phyloP scores from a whole-genome alignment of 2,888 invertebrate species.

The Microdon myrmicae region DNA sequence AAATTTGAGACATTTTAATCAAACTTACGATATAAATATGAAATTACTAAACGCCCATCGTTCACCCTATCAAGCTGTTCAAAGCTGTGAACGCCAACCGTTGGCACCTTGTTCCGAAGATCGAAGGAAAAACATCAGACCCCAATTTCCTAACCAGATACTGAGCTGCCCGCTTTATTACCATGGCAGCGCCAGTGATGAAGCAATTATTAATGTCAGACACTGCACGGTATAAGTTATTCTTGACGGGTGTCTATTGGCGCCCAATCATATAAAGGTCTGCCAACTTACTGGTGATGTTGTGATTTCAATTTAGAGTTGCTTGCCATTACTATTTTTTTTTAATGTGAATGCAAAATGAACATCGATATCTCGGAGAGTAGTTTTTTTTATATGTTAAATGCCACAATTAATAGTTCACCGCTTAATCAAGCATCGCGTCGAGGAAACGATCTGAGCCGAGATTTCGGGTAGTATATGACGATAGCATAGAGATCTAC shows the following conservation, averaged over 20 bases:
- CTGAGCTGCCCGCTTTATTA: slow-evolving; percentile 46
- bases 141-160: slow-evolving; percentile 28
- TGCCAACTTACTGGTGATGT: too few species aligned
- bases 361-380: slow-evolving; percentile 12
- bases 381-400: slow-evolving; percentile 23
- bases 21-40: too few species aligned
- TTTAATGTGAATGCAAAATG: slow-evolving; percentile 10
- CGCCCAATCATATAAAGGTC: too few species aligned
- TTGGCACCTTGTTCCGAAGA: too few species aligned
- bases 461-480: slow-evolving; percentile 29
- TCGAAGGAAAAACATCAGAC: slow-evolving; percentile 24
- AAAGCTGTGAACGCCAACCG: too few species aligned
- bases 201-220: slow-evolving; percentile 48
- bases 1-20: too few species aligned
- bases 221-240: slow-evolving; percentile 19
- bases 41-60: too few species aligned
- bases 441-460: neutral
- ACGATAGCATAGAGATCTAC: slow-evolving; percentile 30
- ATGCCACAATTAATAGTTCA: slow-evolving; percentile 41
- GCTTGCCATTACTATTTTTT: too few species aligned
- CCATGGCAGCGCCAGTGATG: slow-evolving; percentile 43
- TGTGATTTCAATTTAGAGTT: too few species aligned
- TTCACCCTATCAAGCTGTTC: too few species aligned
- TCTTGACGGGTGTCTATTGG: too few species aligned
- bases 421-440: neutral